phyloP scores from a whole-genome alignment of 2,113 vertebrate species.

The Stegostoma tigrinum region DNA sequence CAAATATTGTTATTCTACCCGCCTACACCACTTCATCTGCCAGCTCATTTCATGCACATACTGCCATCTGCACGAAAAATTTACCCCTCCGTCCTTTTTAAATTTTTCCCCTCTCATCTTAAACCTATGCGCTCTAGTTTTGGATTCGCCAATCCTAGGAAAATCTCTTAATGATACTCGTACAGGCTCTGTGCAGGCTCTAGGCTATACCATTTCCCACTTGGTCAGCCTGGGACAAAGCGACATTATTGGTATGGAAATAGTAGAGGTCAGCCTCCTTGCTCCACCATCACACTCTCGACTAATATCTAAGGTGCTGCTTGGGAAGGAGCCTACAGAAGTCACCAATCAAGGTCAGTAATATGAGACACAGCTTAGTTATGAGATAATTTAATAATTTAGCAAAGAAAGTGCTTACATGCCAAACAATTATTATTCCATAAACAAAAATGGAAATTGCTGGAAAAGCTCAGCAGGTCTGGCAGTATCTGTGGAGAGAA shows the following conservation, averaged over 20 bases:
- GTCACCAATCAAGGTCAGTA: not conserved
- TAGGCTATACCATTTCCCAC: not conserved
- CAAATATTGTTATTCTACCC: no score
- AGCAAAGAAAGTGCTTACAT: not conserved
- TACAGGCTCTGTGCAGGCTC: not conserved
- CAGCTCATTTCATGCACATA: no score
- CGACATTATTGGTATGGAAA: not conserved
- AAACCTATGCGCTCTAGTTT: no score
- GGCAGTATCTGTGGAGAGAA: no score
- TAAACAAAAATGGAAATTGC: no score
- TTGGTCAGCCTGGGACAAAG: not conserved
- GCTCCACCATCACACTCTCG: not conserved
- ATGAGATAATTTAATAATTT: not conserved
- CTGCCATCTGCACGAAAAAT: no score
- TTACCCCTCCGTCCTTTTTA: no score
- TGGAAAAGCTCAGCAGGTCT: no score
- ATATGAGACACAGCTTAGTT: not conserved
- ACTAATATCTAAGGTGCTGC: not conserved
- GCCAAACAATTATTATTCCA: not conserved
- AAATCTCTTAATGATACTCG: not conserved
- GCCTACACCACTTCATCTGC: no score
- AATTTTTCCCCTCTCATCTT: no score
- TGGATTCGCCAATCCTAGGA: no score
- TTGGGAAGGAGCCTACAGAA: not conserved
- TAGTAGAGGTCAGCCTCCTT: not conserved